Percentiles rank a stretch among this genome's conserved stretches.
phyloP scores from a whole-genome alignment of 2,888 invertebrate genomes.

The Erynnis tages region DNA sequence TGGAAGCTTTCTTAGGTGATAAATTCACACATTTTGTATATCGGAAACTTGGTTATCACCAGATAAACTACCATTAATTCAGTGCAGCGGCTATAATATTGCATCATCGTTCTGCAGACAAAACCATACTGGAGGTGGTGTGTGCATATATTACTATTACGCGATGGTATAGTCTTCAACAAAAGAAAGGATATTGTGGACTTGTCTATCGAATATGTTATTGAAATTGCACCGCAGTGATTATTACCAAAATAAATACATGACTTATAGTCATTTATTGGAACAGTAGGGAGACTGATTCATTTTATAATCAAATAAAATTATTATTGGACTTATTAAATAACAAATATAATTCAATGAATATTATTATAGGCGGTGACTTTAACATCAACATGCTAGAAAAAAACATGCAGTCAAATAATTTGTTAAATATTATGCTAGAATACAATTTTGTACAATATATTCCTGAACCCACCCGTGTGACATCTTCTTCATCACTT shows the following conservation, averaged over 20 bases:
- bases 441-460: constrained; percentile 30
- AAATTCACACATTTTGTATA: constrained; percentile 24
- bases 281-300: constrained; percentile 27
- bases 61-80: constrained; percentile 19
- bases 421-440: too few species aligned
- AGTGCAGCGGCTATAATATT: constrained; percentile 20
- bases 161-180: constrained; percentile 18
- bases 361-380: constrained; percentile 29
- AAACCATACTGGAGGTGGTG: constrained; percentile 29
- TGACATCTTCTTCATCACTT: too few species aligned
- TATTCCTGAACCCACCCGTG: too few species aligned
- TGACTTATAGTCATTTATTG: constrained; percentile 32
- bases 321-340: constrained; percentile 18
- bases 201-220: constrained; percentile 29
- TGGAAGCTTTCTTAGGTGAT: constrained; percentile 28
- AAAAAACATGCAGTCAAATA: background rate
- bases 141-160: constrained; percentile 29
- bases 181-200: constrained; percentile 27
- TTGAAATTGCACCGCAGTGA: constrained; percentile 32
- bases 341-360: constrained; percentile 21
- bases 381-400: constrained; percentile 26
- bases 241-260: constrained; percentile 23
- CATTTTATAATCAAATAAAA: constrained; percentile 25
- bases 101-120: constrained; percentile 25
- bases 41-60: constrained; percentile 29